Conservation (phyloP, 2,113 vertebrate species). For the Ceuthmochares aereus region DNA sequence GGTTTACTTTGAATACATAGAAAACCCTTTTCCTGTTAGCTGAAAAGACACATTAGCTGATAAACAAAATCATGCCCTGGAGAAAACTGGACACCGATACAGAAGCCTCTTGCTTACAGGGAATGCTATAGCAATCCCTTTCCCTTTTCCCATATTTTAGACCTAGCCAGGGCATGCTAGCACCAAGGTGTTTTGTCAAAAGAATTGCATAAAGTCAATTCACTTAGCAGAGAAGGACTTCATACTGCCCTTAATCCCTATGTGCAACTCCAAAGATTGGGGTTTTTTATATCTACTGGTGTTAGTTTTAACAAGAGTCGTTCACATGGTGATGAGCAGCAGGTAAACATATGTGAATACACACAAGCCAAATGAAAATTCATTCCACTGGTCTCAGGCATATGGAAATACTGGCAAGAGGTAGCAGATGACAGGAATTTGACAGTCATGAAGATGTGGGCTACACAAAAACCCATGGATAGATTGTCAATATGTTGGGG, state of each 20-base stretch:
- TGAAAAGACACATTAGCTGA: conserved; percentile 70
- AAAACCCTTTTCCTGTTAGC: conserved; percentile 38
- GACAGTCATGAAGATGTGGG: conserved; percentile 8
- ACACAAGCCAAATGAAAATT: conserved; percentile 28
- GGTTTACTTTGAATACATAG: background rate
- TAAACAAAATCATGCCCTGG: conserved; percentile 51
- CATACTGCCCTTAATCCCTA: background rate
- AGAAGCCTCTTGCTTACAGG: conserved; percentile 22
- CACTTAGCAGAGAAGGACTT: conserved; percentile 18
- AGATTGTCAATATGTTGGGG: background rate
- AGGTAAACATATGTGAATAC: conserved; percentile 27
- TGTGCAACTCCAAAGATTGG: background rate
- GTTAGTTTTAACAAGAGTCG: conserved; percentile 27
- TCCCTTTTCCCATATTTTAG: conserved; percentile 40
- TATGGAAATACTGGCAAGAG: conserved; percentile 67
- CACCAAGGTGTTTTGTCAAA: conserved; percentile 80
- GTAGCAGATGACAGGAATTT: conserved; percentile 67
- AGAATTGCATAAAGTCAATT: conserved; percentile 30
- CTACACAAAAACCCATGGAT: background rate
- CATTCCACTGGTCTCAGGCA: conserved; percentile 52
- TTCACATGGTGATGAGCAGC: conserved; percentile 13
- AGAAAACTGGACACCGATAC: conserved; percentile 42
- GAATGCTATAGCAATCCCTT: conserved; percentile 43
- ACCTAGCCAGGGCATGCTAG: conserved; percentile 76
- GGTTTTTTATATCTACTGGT: background rate